These are phyloP conservation scores for Villa cingulata DNA, from an alignment of 2,888 invertebrate genomes.

Conservation along the genomic window DNA sequence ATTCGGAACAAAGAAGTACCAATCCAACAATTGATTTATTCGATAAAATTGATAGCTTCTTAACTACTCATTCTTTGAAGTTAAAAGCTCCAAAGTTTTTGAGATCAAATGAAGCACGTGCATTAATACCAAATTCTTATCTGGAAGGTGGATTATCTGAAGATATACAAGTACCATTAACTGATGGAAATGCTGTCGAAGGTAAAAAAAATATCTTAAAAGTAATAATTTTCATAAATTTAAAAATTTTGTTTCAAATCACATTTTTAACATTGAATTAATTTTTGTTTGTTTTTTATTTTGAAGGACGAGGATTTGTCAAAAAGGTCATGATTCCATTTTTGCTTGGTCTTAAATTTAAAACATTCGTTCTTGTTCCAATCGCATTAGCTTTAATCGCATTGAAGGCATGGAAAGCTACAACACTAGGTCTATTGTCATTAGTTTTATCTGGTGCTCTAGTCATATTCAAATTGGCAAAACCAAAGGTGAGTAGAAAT, in stretches of 20 bases:
- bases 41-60: slow-evolving; percentile 58
- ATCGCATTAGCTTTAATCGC: slow-evolving; percentile 70
- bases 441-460: slow-evolving; percentile 72
- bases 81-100: slow-evolving; percentile 58
- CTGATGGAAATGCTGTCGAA: slow-evolving; percentile 38
- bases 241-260: background rate
- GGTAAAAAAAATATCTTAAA: slow-evolving; percentile 17
- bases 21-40: slow-evolving; percentile 47
- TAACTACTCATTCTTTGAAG: slow-evolving; percentile 60
- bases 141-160: slow-evolving; percentile 41
- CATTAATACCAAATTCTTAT: slow-evolving; percentile 28
- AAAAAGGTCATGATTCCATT: slow-evolving; percentile 77
- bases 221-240: background rate
- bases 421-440: slow-evolving; percentile 71
- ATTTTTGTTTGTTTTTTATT: slow-evolving; percentile 8
- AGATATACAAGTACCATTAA: slow-evolving; percentile 55
- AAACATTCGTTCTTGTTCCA: slow-evolving; percentile 70
- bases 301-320: slow-evolving; percentile 61
- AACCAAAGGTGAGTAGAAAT: slow-evolving; percentile 49
- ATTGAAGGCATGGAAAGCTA: slow-evolving; percentile 78
- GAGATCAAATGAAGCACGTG: slow-evolving; percentile 29
- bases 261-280: background rate
- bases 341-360: slow-evolving; percentile 73
- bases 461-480: slow-evolving; percentile 75
- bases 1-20: slow-evolving; percentile 27